Percentiles rank a stretch among this genome's conserved stretches.
phyloP scores from a whole-genome alignment of 1,140 invertebrate species.

The Ganaspis sp. region DNA sequence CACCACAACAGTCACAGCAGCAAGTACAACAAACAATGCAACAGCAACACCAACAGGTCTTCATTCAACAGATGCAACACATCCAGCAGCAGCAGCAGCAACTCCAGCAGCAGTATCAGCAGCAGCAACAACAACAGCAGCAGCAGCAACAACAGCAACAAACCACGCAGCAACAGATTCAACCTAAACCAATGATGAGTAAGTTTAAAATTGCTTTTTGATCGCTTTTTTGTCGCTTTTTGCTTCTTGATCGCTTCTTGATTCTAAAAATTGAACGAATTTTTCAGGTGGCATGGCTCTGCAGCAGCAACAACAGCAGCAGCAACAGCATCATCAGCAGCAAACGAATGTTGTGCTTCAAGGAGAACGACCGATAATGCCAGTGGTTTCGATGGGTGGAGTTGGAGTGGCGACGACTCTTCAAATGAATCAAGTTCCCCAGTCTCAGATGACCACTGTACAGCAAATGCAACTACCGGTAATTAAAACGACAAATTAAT shows the following conservation, averaged over 20 bases:
- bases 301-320: slow-evolving; percentile 67
- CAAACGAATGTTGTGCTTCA: slow-evolving; percentile 68
- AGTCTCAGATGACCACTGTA: slow-evolving; percentile 71
- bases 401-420: slow-evolving; percentile 65
- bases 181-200: slow-evolving; percentile 79
- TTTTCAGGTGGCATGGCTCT: slow-evolving; percentile 69
- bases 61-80: slow-evolving; percentile 71
- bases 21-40: slow-evolving; percentile 70
- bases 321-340: slow-evolving; percentile 71
- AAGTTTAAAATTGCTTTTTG: too few relatives aligned
- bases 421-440: slow-evolving; percentile 73
- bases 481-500: too few relatives aligned
- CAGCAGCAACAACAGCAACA: slow-evolving; percentile 71
- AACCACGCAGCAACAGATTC: slow-evolving; percentile 75
- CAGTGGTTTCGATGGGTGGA: slow-evolving; percentile 76
- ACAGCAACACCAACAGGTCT: slow-evolving; percentile 70
- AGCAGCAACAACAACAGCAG: slow-evolving; percentile 70
- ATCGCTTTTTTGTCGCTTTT: too few relatives aligned
- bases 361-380: slow-evolving; percentile 77
- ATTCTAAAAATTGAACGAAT: slow-evolving; percentile 31
- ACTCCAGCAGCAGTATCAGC: slow-evolving; percentile 70
- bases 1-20: slow-evolving; percentile 73
- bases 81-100: slow-evolving; percentile 67
- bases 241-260: too few relatives aligned
- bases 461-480: slow-evolving; percentile 75